These are phyloP conservation scores for Rhinichthys osculus DNA, from an alignment of 2,797 vertebrate species.

Conservation along the genomic window DNA sequence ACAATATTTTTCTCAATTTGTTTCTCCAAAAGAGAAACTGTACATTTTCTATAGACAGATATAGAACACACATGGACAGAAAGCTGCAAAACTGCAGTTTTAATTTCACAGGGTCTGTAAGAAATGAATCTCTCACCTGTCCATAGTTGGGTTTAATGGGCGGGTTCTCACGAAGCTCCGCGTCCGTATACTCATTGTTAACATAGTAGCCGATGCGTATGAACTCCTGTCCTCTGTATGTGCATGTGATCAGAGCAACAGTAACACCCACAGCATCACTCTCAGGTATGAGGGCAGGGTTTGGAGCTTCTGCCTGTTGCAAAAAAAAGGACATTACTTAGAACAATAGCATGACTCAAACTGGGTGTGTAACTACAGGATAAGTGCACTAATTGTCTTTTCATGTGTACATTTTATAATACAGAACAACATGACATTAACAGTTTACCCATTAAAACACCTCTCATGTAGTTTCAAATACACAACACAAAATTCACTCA, in stretches of 20 bases:
- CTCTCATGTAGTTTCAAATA: not conserved
- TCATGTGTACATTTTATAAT: not conserved
- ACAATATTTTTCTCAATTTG: not conserved
- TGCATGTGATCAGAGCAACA: slow-evolving; percentile 92
- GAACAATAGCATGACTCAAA: not conserved
- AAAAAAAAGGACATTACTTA: slow-evolving; percentile 6
- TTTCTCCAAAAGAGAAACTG: not conserved
- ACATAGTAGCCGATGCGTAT: slow-evolving; percentile 95
- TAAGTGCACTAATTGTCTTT: not conserved
- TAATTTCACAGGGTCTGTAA: not conserved
- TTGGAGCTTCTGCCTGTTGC: slow-evolving; percentile 88
- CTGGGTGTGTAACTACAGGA: not conserved
- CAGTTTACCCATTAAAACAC: not conserved
- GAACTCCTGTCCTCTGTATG: slow-evolving; percentile 91
- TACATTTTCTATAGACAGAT: not conserved
- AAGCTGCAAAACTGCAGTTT: not conserved
- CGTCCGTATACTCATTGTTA: slow-evolving; percentile 92
- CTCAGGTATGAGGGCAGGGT: slow-evolving; percentile 88
- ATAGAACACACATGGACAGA: not conserved
- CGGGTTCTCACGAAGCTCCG: slow-evolving; percentile 90
- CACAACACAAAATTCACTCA: not conserved
- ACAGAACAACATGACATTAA: not conserved
- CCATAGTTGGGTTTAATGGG: slow-evolving; percentile 88
- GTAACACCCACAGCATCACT: slow-evolving; percentile 92
- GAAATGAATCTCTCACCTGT: slow-evolving; percentile 77